Conservation (phyloP, 2,888 invertebrate species). For the Drosophila koepferae region DNA sequence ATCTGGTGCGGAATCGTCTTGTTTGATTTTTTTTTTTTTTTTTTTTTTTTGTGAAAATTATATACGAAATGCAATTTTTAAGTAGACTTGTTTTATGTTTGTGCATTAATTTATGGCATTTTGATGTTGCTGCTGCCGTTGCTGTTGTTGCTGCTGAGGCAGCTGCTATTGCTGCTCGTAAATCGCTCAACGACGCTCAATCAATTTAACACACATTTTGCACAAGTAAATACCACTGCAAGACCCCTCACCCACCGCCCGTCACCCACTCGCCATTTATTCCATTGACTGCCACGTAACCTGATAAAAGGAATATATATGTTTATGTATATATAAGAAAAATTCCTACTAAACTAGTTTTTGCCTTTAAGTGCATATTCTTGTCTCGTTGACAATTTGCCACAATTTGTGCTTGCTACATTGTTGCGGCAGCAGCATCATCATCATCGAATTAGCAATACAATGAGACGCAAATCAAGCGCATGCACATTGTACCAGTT, state of each 20-base stretch:
- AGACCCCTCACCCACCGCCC: not conserved
- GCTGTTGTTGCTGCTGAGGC: not conserved
- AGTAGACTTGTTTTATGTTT: slow-evolving; percentile 56
- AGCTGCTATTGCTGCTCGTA: slow-evolving; percentile 23
- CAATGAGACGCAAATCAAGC: slow-evolving; percentile 58
- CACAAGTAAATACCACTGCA: not conserved
- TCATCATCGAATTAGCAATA: slow-evolving; percentile 8
- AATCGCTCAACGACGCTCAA: slow-evolving; percentile 51
- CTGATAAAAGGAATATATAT: slow-evolving; percentile 10
- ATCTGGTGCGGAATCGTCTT: slow-evolving; percentile 33
- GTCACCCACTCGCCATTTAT: slow-evolving; percentile 50
- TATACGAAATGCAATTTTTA: slow-evolving; percentile 69
- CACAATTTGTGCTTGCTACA: slow-evolving; percentile 42
- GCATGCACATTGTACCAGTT: slow-evolving; percentile 18
- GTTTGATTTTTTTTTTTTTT: slow-evolving; percentile 51
- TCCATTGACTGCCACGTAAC: slow-evolving; percentile 73
- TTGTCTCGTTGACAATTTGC: slow-evolving; percentile 41
- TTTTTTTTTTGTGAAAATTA: slow-evolving; percentile 62
- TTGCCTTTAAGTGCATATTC: slow-evolving; percentile 26
- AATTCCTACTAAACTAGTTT: slow-evolving; percentile 79
- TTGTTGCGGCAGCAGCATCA: slow-evolving; percentile 41
- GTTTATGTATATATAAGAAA: slow-evolving; percentile 5
- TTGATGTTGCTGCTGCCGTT: slow-evolving; percentile 19
- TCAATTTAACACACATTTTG: slow-evolving; percentile 74
- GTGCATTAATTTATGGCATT: slow-evolving; percentile 56